Evolutionary conservation across 2,888 invertebrate species (phyloP).

Genomic region (Lamproptera curius): DNA sequence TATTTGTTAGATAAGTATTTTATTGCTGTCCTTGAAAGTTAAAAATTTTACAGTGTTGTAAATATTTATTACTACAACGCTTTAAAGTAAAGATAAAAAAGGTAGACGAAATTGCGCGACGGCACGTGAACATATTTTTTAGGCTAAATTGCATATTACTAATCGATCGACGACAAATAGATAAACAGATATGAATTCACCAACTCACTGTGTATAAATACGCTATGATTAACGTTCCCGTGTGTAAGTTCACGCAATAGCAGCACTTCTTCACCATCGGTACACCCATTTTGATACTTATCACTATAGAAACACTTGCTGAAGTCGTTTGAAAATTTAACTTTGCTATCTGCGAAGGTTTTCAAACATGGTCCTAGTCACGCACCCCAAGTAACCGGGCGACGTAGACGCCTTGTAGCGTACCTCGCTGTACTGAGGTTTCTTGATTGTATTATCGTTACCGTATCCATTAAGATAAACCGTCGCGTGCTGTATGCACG

Average conservation of each 20-base stretch:
- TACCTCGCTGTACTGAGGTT: conserved; percentile 1
- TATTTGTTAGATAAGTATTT: no score
- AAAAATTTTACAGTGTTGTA: no score
- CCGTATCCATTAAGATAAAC: conserved; percentile 13
- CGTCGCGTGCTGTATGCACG: not conserved
- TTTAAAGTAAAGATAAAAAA: no score
- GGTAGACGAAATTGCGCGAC: no score
- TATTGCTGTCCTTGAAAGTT: no score
- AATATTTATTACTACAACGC: no score
- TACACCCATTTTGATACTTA: conserved; percentile 48
- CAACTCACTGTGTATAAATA: conserved; percentile 58
- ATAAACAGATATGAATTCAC: conserved; percentile 1
- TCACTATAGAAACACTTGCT: not conserved
- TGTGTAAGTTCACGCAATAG: conserved; percentile 52
- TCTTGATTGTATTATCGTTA: conserved; percentile 8
- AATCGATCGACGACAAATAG: no score
- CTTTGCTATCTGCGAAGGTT: not conserved
- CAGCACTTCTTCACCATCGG: conserved; percentile 65
- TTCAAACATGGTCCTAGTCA: not conserved
- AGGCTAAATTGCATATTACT: no score
- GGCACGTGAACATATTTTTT: no score
- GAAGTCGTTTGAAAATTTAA: not conserved
- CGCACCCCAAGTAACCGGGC: not conserved
- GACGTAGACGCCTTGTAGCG: conserved; percentile 3
- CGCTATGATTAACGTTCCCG: conserved; percentile 62